Base-by-base conservation (phyloP, 2,888 invertebrate species). In the Diaprepes abbreviatus region DNA sequence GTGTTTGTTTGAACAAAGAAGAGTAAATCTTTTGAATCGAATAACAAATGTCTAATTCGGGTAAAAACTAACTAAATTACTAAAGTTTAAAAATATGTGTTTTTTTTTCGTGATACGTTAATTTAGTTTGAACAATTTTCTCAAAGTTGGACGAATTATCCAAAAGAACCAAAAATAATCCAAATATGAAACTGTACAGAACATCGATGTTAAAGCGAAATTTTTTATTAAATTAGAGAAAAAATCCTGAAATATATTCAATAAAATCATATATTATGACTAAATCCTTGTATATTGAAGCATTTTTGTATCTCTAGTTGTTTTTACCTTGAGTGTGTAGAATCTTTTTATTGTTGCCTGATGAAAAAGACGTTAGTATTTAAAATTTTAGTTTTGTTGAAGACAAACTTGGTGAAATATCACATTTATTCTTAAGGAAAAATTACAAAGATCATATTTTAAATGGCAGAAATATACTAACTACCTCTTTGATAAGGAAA, bases 151-250 rank as follows among this genome's bases (percentile, higher is more conserved):
- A 50, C 66, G 66, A 48, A 52, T 36, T 48, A 50, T 10, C 16
- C 36, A 52, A 67, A 62, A 69, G 66, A 72, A 66, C 68, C 65
- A 72, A 72, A 54, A 14, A 45, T 62, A 60, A 48, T 28, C 28
- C 50, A 65, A 59, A 65, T 43, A 50, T 36, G 48, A 71, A 60
- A 45, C 57, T 77, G 75, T 77, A 77, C 77, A 77, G 74, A 77
- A 77, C 77, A 77, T 78, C 76, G 76, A 78, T 76, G 73, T 74
- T 71, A 74, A 71, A 72, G 72, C 74, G 76, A 76, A 75, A 73
- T 78, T 78, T 78, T 74, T 75, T 71, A 67, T 60, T 65, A 70
- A 54, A 60, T 58, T 52, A 76, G 73, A 70, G 50, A 65, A 69
- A 66, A 66, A 62, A 72, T 71, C 66, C 67, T 72, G 70, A 71